Evolutionary conservation across 2,797 vertebrate genomes (phyloP), one percentile per base, ranked within the genome.

Genomic region (Propithecus deckenii): DNA sequence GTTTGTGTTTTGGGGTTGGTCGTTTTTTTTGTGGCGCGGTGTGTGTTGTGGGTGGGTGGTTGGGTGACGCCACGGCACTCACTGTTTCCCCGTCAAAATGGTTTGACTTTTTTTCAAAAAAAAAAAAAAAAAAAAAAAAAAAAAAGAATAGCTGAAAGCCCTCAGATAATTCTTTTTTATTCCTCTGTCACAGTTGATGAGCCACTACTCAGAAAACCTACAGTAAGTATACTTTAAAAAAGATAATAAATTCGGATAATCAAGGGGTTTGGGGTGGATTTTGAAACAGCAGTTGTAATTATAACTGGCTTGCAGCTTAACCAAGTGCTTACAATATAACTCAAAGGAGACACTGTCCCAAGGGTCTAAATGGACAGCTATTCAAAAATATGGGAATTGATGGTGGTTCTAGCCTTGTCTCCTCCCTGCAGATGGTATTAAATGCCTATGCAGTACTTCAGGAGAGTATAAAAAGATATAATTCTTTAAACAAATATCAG

Each of bases 401-500:
- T 78, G 67, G 35, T 22, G 35, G 93, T 76, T 95, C 18, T 55
- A 57, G 57, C 75, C 87, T 92, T 75, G 76, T 94, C 96, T 94
- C 41, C 48, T 96, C 23, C 0, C 1, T 43, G 88, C 43, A 90
- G 25, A 78, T 75, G 50, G 61, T n/a, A 94, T 91, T 80, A 94
- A 84, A 61, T 79, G 80, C 81, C 4, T 71, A 35, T 57, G 41
- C 17, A 65, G 52, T 52, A 38, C 55, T 92, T 97, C 32, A 20
- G n/a, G 23, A 74, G 23, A 93, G 67, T 30, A 72, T 92, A 85
- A 81, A 67, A 95, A 43, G 50, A 76, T 8, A 0, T 2, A 95
- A 83, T 25, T 25, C 95, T 98, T 96, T 55, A 84, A 38, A 43
- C 38, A 91, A 93, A 35, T 46, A 96, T 28, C 96, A 98, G 55